phyloP scores from a whole-genome alignment of 64 coral and sea anemone species.

The Acropora yongei region DNA sequence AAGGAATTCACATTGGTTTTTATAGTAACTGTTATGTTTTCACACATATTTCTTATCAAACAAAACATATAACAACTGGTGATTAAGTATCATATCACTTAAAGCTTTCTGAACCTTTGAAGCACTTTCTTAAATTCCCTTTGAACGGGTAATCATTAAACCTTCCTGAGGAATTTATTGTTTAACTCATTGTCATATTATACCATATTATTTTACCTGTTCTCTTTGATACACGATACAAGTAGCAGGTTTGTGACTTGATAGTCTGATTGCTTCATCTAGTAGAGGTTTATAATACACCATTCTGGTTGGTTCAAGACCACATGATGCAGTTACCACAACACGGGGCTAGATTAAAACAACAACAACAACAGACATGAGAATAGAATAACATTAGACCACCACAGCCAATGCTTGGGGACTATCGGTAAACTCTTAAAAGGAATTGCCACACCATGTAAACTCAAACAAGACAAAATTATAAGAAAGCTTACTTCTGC shows the following conservation, averaged over 20 bases:
- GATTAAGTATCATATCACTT: too few relatives aligned
- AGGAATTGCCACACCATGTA: too few relatives aligned
- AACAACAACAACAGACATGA: neutral
- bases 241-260: conserved; percentile 82
- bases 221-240: conserved; percentile 92
- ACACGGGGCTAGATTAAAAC: conserved; percentile 76
- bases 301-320: conserved; percentile 89
- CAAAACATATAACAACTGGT: too few relatives aligned
- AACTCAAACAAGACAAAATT: neutral
- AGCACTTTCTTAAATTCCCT: neutral
- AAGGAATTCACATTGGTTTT: too few relatives aligned
- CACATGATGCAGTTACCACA: conserved; percentile 94
- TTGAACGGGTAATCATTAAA: too few relatives aligned
- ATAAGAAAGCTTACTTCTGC: conserved; percentile 68
- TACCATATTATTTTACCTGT: conserved; percentile 53
- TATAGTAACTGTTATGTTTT: too few relatives aligned
- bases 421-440: too few relatives aligned
- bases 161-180: neutral
- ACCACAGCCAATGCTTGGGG: too few relatives aligned
- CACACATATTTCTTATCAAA: too few relatives aligned
- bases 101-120: neutral
- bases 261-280: conserved; percentile 88
- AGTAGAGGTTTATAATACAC: conserved; percentile 93
- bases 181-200: neutral
- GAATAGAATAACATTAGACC: neutral